These are phyloP conservation scores for Drosophila neoperkinsi DNA, from an alignment of 2,888 invertebrate species.

Conservation along the genomic window DNA sequence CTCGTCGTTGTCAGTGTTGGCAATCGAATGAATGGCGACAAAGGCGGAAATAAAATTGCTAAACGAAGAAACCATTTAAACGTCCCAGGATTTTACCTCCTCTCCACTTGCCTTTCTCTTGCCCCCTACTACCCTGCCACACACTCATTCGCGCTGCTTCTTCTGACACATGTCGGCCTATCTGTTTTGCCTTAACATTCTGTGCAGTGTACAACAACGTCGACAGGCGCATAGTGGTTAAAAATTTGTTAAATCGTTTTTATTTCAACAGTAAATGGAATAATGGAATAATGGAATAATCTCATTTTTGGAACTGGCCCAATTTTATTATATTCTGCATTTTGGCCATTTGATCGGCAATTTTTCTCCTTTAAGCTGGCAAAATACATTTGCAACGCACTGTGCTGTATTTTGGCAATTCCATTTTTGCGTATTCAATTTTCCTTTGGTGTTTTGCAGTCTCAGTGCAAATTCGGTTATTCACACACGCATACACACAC, in stretches of 20 bases:
- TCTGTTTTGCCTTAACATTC: constrained; percentile 59
- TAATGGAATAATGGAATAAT: neutral
- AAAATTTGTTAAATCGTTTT: neutral
- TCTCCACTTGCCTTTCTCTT: neutral
- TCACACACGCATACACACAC: constrained; percentile 25
- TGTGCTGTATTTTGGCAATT: constrained; percentile 43
- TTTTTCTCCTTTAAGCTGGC: neutral
- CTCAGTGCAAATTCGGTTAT: constrained; percentile 45
- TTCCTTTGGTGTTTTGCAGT: constrained; percentile 42
- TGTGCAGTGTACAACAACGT: constrained; percentile 23
- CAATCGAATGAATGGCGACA: constrained; percentile 77
- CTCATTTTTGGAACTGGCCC: neutral
- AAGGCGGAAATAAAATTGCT: constrained; percentile 79
- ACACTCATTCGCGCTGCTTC: constrained; percentile 5
- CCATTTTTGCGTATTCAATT: constrained; percentile 62
- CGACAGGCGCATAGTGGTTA: constrained; percentile 49
- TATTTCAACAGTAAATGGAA: neutral
- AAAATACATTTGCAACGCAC: constrained; percentile 24
- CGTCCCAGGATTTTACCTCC: constrained; percentile 24
- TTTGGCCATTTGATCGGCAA: neutral
- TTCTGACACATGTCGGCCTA: constrained; percentile 57
- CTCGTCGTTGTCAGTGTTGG: constrained; percentile 48
- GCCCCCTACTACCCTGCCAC: neutral
- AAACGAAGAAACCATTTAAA: constrained; percentile 68
- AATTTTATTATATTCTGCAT: neutral